These are phyloP conservation scores for Ichneumon xanthorius DNA, from an alignment of 2,888 invertebrate species.

Conservation along the genomic window DNA sequence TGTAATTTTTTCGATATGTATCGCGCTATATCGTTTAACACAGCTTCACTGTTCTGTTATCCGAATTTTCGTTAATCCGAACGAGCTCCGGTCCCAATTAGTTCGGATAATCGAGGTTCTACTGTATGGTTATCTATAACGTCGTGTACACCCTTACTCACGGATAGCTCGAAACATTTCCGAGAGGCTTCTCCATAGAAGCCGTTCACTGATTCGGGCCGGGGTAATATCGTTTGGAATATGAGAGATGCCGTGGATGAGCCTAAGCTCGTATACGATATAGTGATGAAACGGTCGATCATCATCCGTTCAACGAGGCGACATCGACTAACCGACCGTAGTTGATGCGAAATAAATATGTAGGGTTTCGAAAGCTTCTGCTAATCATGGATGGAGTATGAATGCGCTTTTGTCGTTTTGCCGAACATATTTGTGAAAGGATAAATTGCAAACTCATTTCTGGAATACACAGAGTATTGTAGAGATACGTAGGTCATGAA, in stretches of 20 bases:
- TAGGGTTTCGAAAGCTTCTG: not conserved
- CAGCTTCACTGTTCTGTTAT: too few species aligned
- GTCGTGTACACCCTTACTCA: not conserved
- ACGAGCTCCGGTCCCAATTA: too few species aligned
- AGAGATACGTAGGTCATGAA: not conserved
- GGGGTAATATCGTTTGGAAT: slow-evolving; percentile 3
- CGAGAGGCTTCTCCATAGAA: not conserved
- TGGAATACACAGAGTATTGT: not conserved
- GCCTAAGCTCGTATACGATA: not conserved
- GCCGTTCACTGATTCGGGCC: not conserved
- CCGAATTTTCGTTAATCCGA: too few species aligned
- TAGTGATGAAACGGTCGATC: slow-evolving; percentile 18
- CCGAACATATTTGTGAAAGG: not conserved
- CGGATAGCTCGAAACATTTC: not conserved
- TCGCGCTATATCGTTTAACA: too few species aligned
- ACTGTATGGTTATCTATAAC: slow-evolving; percentile 2
- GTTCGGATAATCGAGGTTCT: too few species aligned
- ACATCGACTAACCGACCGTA: slow-evolving; percentile 47
- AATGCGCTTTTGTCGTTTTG: slow-evolving; percentile 12
- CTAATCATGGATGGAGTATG: slow-evolving; percentile 23
- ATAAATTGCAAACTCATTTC: not conserved
- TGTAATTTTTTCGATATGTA: too few species aligned
- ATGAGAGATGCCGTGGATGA: not conserved
- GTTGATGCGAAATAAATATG: slow-evolving; percentile 46
- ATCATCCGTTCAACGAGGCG: slow-evolving; percentile 30